Evolutionary conservation across 2,888 invertebrate genomes (phyloP).

Genomic region (Gortyna flavago): DNA sequence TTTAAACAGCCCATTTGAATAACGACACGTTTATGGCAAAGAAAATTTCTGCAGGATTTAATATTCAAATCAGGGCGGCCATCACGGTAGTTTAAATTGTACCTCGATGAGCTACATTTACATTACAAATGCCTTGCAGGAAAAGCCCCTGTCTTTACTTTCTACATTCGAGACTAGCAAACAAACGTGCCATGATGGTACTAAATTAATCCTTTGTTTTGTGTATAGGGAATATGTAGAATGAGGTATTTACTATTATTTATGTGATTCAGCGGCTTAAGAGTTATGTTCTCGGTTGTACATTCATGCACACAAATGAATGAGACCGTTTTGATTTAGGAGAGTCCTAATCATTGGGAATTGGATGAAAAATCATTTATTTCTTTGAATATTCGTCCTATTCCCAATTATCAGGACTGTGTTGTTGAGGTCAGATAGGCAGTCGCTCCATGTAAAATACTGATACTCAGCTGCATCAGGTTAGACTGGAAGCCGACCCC

Average conservation of each 20-base stretch:
- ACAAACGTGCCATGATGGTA: slow-evolving; percentile 36
- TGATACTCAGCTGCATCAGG: neutral
- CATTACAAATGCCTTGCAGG: slow-evolving; percentile 64
- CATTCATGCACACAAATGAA: neutral
- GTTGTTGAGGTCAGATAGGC: too few species aligned
- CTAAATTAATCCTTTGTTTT: slow-evolving; percentile 51
- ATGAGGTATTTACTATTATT: slow-evolving; percentile 5
- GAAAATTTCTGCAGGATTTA: slow-evolving; percentile 55
- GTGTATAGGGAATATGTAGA: neutral
- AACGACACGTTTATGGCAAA: slow-evolving; percentile 38
- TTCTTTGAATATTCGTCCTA: too few species aligned
- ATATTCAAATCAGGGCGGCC: slow-evolving; percentile 63
- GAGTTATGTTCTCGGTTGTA: slow-evolving; percentile 12
- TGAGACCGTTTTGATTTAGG: neutral
- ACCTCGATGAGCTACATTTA: slow-evolving; percentile 63
- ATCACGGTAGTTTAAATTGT: slow-evolving; percentile 59
- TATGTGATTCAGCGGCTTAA: neutral
- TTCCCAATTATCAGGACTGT: too few species aligned
- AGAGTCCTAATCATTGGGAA: neutral
- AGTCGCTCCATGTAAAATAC: too few species aligned
- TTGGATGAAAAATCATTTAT: too few species aligned
- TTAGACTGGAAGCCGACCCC: neutral
- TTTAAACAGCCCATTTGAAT: slow-evolving; percentile 29
- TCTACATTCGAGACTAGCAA: slow-evolving; percentile 51
- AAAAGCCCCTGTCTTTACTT: slow-evolving; percentile 61